Percentiles rank a stretch among this genome's conserved stretches.
phyloP scores from a whole-genome alignment of 1,140 invertebrate genomes.

The Zaprionus camerounensis region DNA sequence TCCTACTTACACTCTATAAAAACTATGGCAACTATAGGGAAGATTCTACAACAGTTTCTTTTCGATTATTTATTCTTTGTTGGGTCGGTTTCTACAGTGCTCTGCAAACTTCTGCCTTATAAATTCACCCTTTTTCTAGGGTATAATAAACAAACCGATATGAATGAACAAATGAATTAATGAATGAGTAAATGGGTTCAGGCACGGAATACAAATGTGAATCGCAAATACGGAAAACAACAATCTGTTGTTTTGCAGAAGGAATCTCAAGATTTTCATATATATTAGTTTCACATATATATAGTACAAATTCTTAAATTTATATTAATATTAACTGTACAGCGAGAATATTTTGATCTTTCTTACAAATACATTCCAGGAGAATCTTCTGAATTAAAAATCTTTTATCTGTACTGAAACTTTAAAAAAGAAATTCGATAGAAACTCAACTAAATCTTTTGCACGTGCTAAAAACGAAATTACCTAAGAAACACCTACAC shows the following conservation, averaged over 20 bases:
- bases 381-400: too few relatives aligned
- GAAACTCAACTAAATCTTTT: background rate
- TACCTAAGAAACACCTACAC: background rate
- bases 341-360: too few relatives aligned
- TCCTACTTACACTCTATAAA: too few relatives aligned
- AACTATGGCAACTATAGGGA: too few relatives aligned
- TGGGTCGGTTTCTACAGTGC: background rate
- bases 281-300: too few relatives aligned
- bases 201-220: constrained; percentile 37
- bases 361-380: too few relatives aligned
- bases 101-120: background rate
- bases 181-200: constrained; percentile 53
- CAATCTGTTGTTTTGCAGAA: background rate
- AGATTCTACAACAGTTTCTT: too few relatives aligned
- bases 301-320: too few relatives aligned
- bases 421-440: background rate
- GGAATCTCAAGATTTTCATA: background rate
- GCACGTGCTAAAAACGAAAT: constrained; percentile 11
- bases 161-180: constrained; percentile 74
- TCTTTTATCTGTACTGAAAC: too few relatives aligned
- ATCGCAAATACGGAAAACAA: constrained; percentile 16
- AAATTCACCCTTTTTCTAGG: background rate
- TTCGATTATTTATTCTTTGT: background rate
- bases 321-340: too few relatives aligned
- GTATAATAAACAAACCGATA: constrained; percentile 55